Percentiles rank a stretch among this genome's conserved stretches.
Evolutionary conservation across 2,888 invertebrate species (phyloP).

Genomic region (Lamproptera curius): DNA sequence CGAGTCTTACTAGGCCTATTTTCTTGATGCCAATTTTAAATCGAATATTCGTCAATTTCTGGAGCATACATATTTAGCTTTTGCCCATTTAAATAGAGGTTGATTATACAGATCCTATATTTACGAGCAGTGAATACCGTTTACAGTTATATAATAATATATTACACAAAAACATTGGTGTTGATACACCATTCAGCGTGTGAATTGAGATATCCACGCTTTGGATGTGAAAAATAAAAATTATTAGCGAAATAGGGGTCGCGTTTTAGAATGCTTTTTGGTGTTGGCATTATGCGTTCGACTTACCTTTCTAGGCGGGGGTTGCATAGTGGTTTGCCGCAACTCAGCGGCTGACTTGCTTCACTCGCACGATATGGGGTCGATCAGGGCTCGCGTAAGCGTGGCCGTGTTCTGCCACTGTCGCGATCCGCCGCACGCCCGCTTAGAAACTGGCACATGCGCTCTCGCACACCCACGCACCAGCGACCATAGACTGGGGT

Average conservation of each 20-base stretch:
- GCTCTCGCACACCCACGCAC: slow-evolving; percentile 24
- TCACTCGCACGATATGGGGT: slow-evolving; percentile 31
- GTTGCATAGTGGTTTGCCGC: slow-evolving; percentile 81
- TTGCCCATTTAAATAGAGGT: neutral
- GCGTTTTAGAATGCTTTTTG: neutral
- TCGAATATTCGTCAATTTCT: neutral
- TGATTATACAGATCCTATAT: neutral
- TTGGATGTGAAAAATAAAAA: neutral
- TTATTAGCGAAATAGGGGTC: neutral
- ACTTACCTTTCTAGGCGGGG: slow-evolving; percentile 91
- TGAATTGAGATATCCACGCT: neutral
- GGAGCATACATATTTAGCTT: too few species aligned
- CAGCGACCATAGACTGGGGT: slow-evolving; percentile 23
- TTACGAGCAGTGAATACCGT: neutral
- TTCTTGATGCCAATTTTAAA: slow-evolving; percentile 7
- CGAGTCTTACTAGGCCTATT: slow-evolving; percentile 5
- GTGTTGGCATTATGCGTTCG: neutral
- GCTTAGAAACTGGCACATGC: slow-evolving; percentile 32
- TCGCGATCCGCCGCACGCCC: slow-evolving; percentile 35
- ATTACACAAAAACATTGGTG: slow-evolving; percentile 7
- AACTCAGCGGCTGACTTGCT: slow-evolving; percentile 31
- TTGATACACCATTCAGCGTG: slow-evolving; percentile 4
- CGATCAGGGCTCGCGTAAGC: slow-evolving; percentile 48
- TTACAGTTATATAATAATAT: slow-evolving; percentile 16
- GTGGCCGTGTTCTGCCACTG: slow-evolving; percentile 46